Evolutionary conservation across 30 jellyfish, hydroid and myxozoan genomes (phyloP), one percentile per base, ranked within the genome.

Genomic region (Turritopsis rubra): DNA sequence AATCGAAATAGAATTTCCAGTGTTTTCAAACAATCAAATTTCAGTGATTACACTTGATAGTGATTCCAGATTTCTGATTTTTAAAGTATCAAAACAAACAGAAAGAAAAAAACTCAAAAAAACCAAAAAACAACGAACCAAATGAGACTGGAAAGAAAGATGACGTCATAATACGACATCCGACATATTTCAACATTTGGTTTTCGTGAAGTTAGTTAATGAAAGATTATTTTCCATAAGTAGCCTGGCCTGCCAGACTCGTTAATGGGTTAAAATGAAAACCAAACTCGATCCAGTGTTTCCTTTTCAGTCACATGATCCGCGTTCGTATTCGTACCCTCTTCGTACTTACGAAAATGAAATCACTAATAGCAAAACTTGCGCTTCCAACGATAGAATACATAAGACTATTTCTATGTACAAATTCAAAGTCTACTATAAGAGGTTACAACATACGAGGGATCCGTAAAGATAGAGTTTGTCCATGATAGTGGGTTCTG

Each of bases 401-500:
- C 13, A 41, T 41, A 68, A 19, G 19, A 22, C 77, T n/a, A n/a
- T 68, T 68, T 68, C 77, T n/a, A 27, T 19, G 8, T 68, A 27
- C 9, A 68, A 9, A 68, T n/a, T 68, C 30, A 68, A 68, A 68
- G 28, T 19, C 77, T 68, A 68, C 30, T 68, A 68, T 68, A 68
- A 23, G 30, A 23, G 19, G 77, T 7, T 1, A 27, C 30, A n/a
- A 22, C 17, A 68, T n/a, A 68, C 21, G 77, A 19, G 19, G 17
- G 28, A 68, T 68, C 30, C 30, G 77, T 16, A 19, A 7, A 68
- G 77, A 68, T 23, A n/a, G 28, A 23, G 9, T 23, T 23, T 68
- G 77, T 68, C 77, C 77, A 68, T 0, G 7, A 23, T 68, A 68
- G 30, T 73, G 83, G 31, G 75, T 22, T 72, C 72, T 60, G 89